Percentiles rank a stretch among this genome's conserved stretches.
Conservation (phyloP, 1,140 invertebrate genomes). For the Thereuonema tuberculata region DNA sequence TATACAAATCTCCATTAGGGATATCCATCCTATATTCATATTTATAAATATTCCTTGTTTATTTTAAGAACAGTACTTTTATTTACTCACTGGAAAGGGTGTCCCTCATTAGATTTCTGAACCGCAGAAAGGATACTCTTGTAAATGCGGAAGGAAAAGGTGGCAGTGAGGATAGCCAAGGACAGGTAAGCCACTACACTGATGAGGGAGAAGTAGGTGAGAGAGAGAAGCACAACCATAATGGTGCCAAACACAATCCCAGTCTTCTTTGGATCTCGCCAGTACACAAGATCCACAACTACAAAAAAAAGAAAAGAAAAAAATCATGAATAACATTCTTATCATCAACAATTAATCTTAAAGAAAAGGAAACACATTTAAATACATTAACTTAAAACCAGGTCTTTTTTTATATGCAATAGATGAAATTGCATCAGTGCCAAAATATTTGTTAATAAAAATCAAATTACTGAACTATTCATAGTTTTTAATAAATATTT, state of each 20-base stretch:
- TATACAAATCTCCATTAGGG: no score
- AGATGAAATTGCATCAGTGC: no score
- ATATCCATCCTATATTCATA: no score
- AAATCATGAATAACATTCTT: constrained; percentile 1
- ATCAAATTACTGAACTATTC: no score
- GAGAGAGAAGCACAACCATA: constrained; percentile 70
- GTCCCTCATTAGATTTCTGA: constrained; percentile 91
- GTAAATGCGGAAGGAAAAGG: constrained; percentile 87
- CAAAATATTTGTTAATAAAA: no score
- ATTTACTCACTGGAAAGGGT: constrained; percentile 84
- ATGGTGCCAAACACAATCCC: constrained; percentile 78
- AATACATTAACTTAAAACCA: constrained; percentile 17
- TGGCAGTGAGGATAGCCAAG: constrained; percentile 62
- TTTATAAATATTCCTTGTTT: no score
- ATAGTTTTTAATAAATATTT: no score
- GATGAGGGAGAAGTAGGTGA: constrained; percentile 89
- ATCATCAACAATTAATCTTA: neutral
- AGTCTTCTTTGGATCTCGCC: constrained; percentile 87
- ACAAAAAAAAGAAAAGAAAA: constrained; percentile 27
- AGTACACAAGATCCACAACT: constrained; percentile 94
- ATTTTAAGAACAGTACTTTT: neutral
- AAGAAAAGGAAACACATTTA: constrained; percentile 18
- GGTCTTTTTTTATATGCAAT: no score
- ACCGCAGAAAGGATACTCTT: constrained; percentile 89
- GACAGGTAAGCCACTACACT: constrained; percentile 85